These are phyloP conservation scores for Pocota personata DNA, from an alignment of 2,888 invertebrate species.

Conservation along the genomic window DNA sequence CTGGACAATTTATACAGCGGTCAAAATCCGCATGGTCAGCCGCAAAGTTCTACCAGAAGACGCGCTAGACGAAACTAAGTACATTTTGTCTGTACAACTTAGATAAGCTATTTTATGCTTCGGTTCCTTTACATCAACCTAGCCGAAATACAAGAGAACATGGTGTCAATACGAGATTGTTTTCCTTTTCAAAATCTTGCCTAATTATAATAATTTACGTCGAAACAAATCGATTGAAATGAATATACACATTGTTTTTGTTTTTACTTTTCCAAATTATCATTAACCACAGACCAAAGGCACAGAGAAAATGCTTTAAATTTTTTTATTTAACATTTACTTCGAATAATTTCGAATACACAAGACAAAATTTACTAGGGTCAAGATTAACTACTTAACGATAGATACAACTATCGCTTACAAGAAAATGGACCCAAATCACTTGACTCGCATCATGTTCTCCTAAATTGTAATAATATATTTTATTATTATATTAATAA, in stretches of 20 bases:
- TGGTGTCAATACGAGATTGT: conserved; percentile 29
- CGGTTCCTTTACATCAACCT: conserved; percentile 12
- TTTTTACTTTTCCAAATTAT: neutral
- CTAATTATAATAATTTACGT: conserved; percentile 10
- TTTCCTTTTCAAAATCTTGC: conserved; percentile 30
- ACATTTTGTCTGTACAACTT: conserved; percentile 7
- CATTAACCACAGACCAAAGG: neutral
- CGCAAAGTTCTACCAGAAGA: conserved; percentile 78
- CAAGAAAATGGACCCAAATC: conserved; percentile 3
- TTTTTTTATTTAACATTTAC: neutral
- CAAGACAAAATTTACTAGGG: neutral
- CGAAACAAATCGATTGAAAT: neutral
- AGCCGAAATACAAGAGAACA: conserved; percentile 37
- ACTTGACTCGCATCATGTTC: conserved; percentile 34
- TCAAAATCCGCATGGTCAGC: conserved; percentile 80
- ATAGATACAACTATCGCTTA: conserved; percentile 10
- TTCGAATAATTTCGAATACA: conserved; percentile 36
- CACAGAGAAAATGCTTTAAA: neutral
- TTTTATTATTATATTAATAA: conserved; percentile 63
- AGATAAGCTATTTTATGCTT: conserved; percentile 32
- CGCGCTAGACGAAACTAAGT: conserved; percentile 81
- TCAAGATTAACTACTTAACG: conserved; percentile 14
- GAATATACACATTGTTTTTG: neutral
- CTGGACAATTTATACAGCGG: conserved; percentile 82
- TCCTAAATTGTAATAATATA: conserved; percentile 61